Conservation (phyloP, 1,140 invertebrate genomes). For the Neodiprion lecontei region DNA sequence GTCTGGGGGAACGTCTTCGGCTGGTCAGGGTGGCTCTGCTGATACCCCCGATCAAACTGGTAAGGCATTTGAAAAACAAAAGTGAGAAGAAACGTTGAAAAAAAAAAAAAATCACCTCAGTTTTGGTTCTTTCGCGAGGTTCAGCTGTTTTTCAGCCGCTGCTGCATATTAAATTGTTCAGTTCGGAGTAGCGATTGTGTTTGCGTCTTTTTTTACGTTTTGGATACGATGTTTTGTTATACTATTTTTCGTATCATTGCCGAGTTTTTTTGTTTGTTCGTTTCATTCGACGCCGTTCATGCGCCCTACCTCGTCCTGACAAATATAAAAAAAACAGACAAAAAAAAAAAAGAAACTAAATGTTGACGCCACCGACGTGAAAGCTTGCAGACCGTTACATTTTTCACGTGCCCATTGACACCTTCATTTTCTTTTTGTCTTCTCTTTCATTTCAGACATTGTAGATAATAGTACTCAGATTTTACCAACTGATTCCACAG, state of each 20-base stretch:
- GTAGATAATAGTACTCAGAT: slow-evolving; percentile 79
- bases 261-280: no score
- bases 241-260: neutral
- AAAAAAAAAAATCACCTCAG: neutral
- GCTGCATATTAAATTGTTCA: neutral
- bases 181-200: neutral
- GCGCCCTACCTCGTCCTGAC: no score
- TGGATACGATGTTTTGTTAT: neutral
- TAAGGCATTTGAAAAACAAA: slow-evolving; percentile 32
- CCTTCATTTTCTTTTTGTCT: slow-evolving; percentile 55
- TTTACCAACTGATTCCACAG: slow-evolving; percentile 80
- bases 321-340: no score
- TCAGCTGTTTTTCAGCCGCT: neutral
- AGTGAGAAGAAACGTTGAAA: neutral
- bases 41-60: slow-evolving; percentile 54
- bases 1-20: slow-evolving; percentile 47
- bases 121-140: neutral
- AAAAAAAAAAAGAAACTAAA: neutral
- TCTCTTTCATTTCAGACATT: slow-evolving; percentile 74
- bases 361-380: neutral
- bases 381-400: neutral
- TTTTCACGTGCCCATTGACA: slow-evolving; percentile 42
- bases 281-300: no score
- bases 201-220: no score
- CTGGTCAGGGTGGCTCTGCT: slow-evolving; percentile 47